Evolutionary conservation across 2,797 vertebrate genomes (phyloP).

Genomic region (Moxostoma hubbsi): DNA sequence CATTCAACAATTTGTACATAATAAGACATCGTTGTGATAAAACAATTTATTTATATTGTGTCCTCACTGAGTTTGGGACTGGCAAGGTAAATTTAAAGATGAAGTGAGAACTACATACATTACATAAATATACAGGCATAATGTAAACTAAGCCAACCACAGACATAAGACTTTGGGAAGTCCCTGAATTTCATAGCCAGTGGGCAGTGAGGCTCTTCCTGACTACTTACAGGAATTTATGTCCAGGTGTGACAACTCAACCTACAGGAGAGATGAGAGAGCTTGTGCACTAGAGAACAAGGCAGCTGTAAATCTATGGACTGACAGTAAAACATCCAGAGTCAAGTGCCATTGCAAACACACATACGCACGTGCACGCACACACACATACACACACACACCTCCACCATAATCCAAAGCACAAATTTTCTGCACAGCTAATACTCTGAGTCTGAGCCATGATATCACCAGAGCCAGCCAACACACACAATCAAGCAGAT

Average conservation of each 20-base stretch:
- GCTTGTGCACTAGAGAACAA: conserved; percentile 45
- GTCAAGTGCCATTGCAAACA: conserved; percentile 35
- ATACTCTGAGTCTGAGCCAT: conserved; percentile 20
- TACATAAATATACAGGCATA: conserved; percentile 59
- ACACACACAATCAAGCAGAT: conserved; percentile 15
- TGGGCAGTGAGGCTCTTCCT: conserved; percentile 39
- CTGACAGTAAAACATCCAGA: conserved; percentile 42
- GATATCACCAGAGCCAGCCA: background rate
- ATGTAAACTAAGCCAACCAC: conserved; percentile 60
- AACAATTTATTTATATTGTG: conserved; percentile 54
- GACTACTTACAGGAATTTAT: conserved; percentile 26
- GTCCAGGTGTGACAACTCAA: conserved; percentile 25
- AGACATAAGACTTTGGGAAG: conserved; percentile 47
- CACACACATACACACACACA: conserved; percentile 8
- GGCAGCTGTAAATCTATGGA: conserved; percentile 37
- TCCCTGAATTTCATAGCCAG: conserved; percentile 43
- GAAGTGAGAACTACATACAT: conserved; percentile 52
- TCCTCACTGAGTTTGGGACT: conserved; percentile 34
- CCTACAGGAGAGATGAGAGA: conserved; percentile 33
- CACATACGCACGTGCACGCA: too few relatives aligned
- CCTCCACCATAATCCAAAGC: conserved; percentile 8
- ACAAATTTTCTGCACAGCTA: conserved; percentile 25
- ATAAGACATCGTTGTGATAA: conserved; percentile 48
- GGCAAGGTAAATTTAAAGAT: conserved; percentile 48
- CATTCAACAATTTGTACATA: background rate